Percentiles rank a stretch among this genome's conserved stretches.
These are phyloP conservation scores for Sebastes trivittatus DNA, from an alignment of 2,797 vertebrate species.

Conservation along the genomic window DNA sequence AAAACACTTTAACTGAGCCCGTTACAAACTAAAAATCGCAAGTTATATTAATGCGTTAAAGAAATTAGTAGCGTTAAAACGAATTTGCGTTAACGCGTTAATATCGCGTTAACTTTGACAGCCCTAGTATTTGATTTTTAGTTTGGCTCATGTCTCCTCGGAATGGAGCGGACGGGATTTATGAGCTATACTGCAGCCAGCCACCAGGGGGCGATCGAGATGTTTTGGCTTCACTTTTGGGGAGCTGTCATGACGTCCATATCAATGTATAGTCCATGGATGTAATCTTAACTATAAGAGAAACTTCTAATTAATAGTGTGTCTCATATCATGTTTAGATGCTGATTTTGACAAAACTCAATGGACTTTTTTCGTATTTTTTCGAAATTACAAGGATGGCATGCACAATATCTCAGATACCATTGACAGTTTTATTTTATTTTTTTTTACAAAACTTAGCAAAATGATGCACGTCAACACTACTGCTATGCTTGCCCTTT, in stretches of 20 bases:
- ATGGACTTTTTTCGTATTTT: background rate
- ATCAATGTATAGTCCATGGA: background rate
- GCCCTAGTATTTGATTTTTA: too few species aligned
- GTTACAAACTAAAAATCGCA: too few species aligned
- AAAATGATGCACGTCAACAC: slow-evolving; percentile 13
- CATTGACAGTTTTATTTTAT: background rate
- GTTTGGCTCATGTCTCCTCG: too few species aligned
- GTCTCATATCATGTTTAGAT: slow-evolving; percentile 41
- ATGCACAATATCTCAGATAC: slow-evolving; percentile 12
- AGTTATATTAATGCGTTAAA: too few species aligned
- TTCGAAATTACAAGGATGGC: slow-evolving; percentile 19
- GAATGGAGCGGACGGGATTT: too few species aligned
- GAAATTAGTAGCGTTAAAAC: too few species aligned
- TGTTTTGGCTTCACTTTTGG: background rate
- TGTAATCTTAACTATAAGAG: slow-evolving; percentile 6
- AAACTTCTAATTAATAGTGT: slow-evolving; percentile 35
- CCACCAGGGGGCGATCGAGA: background rate
- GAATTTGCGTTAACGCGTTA: too few species aligned
- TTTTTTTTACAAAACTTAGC: background rate
- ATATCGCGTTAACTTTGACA: too few species aligned
- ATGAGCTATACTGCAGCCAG: background rate
- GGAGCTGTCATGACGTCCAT: background rate
- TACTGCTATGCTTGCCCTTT: slow-evolving; percentile 12
- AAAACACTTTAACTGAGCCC: too few species aligned
- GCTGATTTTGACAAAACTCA: slow-evolving; percentile 27